Percentiles rank a stretch among this genome's conserved stretches.
Evolutionary conservation across 1,140 invertebrate species (phyloP).

Genomic region (Mamestra configurata): DNA sequence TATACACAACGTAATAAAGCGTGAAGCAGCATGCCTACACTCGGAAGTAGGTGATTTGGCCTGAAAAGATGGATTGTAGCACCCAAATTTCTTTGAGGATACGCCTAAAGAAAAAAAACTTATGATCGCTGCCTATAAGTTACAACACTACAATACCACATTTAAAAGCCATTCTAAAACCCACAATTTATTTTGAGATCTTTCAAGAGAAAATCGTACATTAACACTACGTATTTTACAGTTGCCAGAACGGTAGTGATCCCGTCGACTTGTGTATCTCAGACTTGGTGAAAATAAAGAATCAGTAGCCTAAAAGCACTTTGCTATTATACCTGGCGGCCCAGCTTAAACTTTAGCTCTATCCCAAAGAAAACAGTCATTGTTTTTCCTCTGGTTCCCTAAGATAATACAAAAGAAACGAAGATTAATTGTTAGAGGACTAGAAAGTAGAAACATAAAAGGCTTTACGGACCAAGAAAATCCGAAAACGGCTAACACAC

Average conservation of each 20-base stretch:
- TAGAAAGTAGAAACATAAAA: neutral
- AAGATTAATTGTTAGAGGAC: conserved; percentile 12
- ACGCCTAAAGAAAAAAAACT: too few relatives aligned
- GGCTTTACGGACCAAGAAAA: neutral
- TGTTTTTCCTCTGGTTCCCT: neutral
- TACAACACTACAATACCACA: too few relatives aligned
- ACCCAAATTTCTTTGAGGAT: too few relatives aligned
- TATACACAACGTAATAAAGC: too few relatives aligned
- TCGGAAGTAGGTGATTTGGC: too few relatives aligned
- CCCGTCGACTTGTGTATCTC: too few relatives aligned
- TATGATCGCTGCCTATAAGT: too few relatives aligned
- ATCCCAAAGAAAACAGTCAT: neutral
- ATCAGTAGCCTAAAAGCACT: neutral
- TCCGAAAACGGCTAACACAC: conserved; percentile 11
- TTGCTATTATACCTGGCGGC: conserved; percentile 1
- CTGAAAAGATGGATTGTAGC: too few relatives aligned
- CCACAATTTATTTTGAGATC: too few relatives aligned
- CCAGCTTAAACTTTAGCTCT: neutral
- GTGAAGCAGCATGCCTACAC: too few relatives aligned
- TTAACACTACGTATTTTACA: neutral
- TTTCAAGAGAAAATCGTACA: too few relatives aligned
- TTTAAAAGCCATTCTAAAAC: too few relatives aligned
- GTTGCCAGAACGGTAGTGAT: neutral
- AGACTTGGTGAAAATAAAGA: neutral
- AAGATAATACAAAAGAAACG: neutral